Evolutionary conservation across 2,113 vertebrate species (phyloP).

Genomic region (Antechinus stuartii): DNA sequence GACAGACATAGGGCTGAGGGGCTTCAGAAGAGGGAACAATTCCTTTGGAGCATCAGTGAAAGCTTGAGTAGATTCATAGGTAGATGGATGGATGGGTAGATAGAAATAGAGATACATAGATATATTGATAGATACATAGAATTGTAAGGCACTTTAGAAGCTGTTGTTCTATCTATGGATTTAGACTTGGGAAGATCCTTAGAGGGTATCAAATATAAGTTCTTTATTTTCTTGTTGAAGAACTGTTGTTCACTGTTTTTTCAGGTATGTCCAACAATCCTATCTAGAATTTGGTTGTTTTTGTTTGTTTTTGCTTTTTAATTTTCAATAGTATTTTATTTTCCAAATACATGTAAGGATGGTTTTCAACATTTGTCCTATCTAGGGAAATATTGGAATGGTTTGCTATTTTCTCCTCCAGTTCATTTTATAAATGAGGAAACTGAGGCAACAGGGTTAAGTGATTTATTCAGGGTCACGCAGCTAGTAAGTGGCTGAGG

Average conservation of each 20-base stretch:
- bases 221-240: not conserved
- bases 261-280: not conserved
- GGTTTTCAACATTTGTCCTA: too few species aligned
- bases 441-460: not conserved
- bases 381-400: not conserved
- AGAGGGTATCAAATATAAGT: not conserved
- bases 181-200: not conserved
- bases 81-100: too few species aligned
- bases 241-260: not conserved
- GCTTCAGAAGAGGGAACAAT: not conserved
- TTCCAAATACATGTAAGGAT: too few species aligned
- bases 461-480: not conserved
- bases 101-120: too few species aligned
- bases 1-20: not conserved
- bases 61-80: not conserved
- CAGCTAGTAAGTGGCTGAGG: not conserved
- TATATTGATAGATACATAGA: not conserved
- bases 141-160: not conserved
- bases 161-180: not conserved
- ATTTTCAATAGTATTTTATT: too few species aligned
- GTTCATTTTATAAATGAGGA: not conserved
- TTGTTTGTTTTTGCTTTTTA: not conserved
- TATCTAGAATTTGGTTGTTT: not conserved
- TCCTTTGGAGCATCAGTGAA: not conserved
- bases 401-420: not conserved